Base-by-base conservation (phyloP, 1,140 invertebrate genomes). In the Pygmarrhopalites habei region DNA sequence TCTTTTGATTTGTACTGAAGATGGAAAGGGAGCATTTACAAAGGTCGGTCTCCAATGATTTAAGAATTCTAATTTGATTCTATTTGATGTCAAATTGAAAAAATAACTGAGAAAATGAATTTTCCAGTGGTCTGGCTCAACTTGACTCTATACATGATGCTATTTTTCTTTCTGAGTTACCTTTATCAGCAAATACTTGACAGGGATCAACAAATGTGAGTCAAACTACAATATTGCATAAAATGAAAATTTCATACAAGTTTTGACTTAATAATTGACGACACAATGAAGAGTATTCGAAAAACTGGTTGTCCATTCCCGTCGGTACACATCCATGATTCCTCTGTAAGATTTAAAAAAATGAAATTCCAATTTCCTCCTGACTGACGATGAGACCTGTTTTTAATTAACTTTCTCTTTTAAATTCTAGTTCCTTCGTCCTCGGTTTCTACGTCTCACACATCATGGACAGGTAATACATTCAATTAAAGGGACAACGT, bases 1-100 rank as follows among this genome's bases (percentile, higher is more conserved):
- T 10, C 44, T 46, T 21, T 4, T 46, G 19, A 14, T n/a, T 46
- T 46, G 44, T 46, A 19, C 7, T 46, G 5, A 5, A 52, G 49
- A 29, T 52, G 49, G 49, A 52, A 52, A 26, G 49, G 49, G 5
- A 52, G 49, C n/a, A 52, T 52, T n/a, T 52, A 52, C 23, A 52
- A 52, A 26, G n/a, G n/a, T n/a, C n/a, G n/a, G n/a, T n/a, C n/a
- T n/a, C n/a, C n/a, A n/a, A n/a, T n/a, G n/a, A n/a, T n/a, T n/a
- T n/a, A n/a, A n/a, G n/a, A n/a, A n/a, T n/a, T n/a, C n/a, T n/a
- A n/a, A n/a, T n/a, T n/a, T n/a, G n/a, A n/a, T n/a, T n/a, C n/a
- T n/a, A n/a, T n/a, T n/a, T n/a, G n/a, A n/a, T n/a, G n/a, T n/a
- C n/a, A n/a, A n/a, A n/a, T n/a, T n/a, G n/a, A n/a, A n/a, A n/a